Evolutionary conservation across 2,888 invertebrate species (phyloP), one percentile per base, ranked within the genome.

Genomic region (Branchellion lobata): DNA sequence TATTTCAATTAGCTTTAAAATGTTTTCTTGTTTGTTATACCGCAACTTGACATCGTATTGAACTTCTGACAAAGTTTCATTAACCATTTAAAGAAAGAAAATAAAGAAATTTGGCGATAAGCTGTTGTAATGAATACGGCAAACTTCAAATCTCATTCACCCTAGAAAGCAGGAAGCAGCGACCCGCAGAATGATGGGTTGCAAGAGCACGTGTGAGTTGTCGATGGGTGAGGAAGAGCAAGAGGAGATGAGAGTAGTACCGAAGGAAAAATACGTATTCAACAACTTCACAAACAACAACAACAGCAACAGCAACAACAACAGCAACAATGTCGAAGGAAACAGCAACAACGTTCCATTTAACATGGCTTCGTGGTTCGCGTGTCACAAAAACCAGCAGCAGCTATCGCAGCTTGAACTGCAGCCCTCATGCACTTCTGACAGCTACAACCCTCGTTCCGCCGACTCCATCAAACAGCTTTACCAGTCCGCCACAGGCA

Each of bases 361-460:
- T 29, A 69, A 69, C 31, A 69, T 57, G 61, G n/a, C 61, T 57
- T 57, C 61, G 21, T 57, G 53, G 75, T 53, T 47, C 51, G 1
- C 31, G 18, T 53, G 3, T 24, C 27, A 73, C 36, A 73, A 53
- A 33, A 33, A 27, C 65, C 61, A 57, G 24, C 77, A 51, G 24
- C 77, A 77, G 57, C 61, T 65, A 21, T 31, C 51, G 14, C 76
- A 77, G 27, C 61, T 65, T 14, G 24, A 77, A 18, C 24, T 61
- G 1, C 33, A 36, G 33, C 34, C 27, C n/a, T 31, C 73, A 34
- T 2, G n/a, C 3, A 3, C 73, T n/a, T 27, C 73, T n/a, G 33
- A 33, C 14, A 57, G n/a, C n/a, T 57, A n/a, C 61, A 57, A 14
- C n/a, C n/a, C 8, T n/a, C 61, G 61, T 57, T 57, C 40, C 40